Evolutionary conservation across 2,113 vertebrate species (phyloP).

Genomic region (Puffinus mauretanicus): DNA sequence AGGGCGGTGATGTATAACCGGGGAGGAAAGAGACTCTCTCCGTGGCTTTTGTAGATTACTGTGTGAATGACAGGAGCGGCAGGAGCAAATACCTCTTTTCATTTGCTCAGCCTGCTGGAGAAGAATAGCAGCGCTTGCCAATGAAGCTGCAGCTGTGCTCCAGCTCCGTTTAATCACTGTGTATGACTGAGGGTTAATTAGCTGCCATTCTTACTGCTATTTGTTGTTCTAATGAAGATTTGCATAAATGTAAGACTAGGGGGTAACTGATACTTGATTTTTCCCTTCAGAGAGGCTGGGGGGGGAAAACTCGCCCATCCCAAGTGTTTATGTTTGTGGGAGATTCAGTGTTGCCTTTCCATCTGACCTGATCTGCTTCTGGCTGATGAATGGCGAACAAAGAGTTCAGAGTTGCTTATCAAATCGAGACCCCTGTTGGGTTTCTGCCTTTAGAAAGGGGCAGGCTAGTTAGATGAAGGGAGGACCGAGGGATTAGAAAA

Average conservation of each 20-base stretch:
- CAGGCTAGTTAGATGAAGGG: background rate
- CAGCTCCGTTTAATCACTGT: conserved; percentile 32
- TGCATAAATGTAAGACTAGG: conserved; percentile 63
- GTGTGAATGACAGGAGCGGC: conserved; percentile 30
- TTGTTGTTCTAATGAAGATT: conserved; percentile 69
- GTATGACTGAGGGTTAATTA: conserved; percentile 70
- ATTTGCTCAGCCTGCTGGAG: conserved; percentile 49
- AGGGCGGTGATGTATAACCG: background rate
- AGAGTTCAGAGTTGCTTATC: conserved; percentile 27
- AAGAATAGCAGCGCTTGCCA: conserved; percentile 57
- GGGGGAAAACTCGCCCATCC: background rate
- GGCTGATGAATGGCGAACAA: conserved; percentile 26
- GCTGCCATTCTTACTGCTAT: conserved; percentile 63
- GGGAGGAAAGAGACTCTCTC: conserved; percentile 35
- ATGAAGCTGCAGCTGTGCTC: conserved; percentile 57
- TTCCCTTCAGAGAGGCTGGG: background rate
- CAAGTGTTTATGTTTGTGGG: conserved; percentile 6
- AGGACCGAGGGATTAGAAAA: background rate
- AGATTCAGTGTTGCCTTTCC: conserved; percentile 31
- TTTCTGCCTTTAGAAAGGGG: conserved; percentile 2
- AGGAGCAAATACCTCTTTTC: conserved; percentile 57
- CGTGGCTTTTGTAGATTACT: conserved; percentile 4
- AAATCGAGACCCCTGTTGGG: background rate
- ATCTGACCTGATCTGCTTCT: conserved; percentile 27
- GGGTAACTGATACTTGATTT: conserved; percentile 53